phyloP scores from a whole-genome alignment of 2,888 invertebrate genomes.

The Cheilosia scutellata region DNA sequence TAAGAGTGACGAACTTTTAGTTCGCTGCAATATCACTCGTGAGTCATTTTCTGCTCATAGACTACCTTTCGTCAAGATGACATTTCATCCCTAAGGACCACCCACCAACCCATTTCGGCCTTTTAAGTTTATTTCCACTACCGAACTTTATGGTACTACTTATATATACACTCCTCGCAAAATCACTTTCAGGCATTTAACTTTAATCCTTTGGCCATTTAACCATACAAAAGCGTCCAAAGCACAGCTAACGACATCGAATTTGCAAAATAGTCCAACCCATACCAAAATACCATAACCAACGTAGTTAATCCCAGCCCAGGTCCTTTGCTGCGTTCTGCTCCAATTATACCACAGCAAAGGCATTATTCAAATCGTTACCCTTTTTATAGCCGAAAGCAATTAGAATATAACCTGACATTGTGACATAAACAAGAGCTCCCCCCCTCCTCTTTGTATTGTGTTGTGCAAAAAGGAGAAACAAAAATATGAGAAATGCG shows the following conservation, averaged over 20 bases:
- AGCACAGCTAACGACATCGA: constrained; percentile 53
- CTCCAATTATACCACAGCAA: constrained; percentile 66
- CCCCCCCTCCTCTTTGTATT: constrained; percentile 5
- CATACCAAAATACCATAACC: constrained; percentile 2
- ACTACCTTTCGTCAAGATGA: no score
- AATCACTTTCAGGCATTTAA: constrained; percentile 56
- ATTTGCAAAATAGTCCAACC: constrained; percentile 50
- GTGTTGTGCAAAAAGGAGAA: constrained; percentile 24
- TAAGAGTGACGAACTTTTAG: no score
- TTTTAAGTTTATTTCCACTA: no score
- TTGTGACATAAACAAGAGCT: constrained; percentile 68
- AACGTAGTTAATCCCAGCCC: constrained; percentile 36
- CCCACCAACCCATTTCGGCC: no score
- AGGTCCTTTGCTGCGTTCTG: constrained; percentile 31
- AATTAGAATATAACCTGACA: constrained; percentile 74
- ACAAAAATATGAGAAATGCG: neutral
- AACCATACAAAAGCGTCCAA: constrained; percentile 21
- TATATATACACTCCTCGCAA: neutral
- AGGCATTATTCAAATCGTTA: constrained; percentile 74
- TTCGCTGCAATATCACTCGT: no score
- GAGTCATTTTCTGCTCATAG: no score
- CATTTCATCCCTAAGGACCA: no score
- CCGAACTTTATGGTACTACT: no score
- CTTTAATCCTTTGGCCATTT: constrained; percentile 59
- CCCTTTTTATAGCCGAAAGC: constrained; percentile 73